Conservation (phyloP, 2,888 invertebrate species). For the Latrodectus hesperus region DNA sequence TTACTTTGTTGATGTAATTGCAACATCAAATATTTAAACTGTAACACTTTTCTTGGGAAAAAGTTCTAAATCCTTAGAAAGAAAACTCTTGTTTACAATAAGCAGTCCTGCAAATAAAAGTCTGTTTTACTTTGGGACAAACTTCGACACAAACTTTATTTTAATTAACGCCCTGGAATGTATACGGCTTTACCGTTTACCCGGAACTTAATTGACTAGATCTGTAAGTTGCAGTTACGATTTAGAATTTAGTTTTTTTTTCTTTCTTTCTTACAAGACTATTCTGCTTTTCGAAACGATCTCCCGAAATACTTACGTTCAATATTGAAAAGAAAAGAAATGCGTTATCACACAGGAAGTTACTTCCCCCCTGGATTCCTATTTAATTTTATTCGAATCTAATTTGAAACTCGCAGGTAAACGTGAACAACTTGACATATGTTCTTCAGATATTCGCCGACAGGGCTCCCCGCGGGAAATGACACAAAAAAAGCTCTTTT, state of each 20-base stretch:
- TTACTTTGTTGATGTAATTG: too few relatives aligned
- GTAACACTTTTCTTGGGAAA: too few relatives aligned
- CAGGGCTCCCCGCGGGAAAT: slow-evolving; percentile 14
- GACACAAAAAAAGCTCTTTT: slow-evolving; percentile 12
- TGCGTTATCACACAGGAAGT: neutral
- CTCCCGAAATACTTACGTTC: slow-evolving; percentile 8
- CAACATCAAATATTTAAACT: too few relatives aligned
- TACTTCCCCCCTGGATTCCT: neutral
- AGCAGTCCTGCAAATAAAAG: neutral
- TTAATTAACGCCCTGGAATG: slow-evolving; percentile 35
- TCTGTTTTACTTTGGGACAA: neutral
- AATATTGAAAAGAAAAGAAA: neutral
- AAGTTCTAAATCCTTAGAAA: too few relatives aligned
- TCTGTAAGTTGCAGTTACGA: slow-evolving; percentile 32
- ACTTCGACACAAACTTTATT: slow-evolving; percentile 22
- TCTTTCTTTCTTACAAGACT: neutral
- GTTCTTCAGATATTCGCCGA: neutral
- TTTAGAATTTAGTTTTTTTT: slow-evolving; percentile 23
- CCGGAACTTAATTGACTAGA: slow-evolving; percentile 31
- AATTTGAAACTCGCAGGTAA: slow-evolving; percentile 48
- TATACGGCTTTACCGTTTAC: neutral
- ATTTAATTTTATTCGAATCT: slow-evolving; percentile 48
- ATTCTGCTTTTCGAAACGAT: slow-evolving; percentile 2
- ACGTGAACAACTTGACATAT: slow-evolving; percentile 27
- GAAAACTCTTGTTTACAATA: neutral